Evolutionary conservation across 2,888 invertebrate genomes (phyloP), one percentile per base, ranked within the genome.

Genomic region (Tetranychus truncatus): DNA sequence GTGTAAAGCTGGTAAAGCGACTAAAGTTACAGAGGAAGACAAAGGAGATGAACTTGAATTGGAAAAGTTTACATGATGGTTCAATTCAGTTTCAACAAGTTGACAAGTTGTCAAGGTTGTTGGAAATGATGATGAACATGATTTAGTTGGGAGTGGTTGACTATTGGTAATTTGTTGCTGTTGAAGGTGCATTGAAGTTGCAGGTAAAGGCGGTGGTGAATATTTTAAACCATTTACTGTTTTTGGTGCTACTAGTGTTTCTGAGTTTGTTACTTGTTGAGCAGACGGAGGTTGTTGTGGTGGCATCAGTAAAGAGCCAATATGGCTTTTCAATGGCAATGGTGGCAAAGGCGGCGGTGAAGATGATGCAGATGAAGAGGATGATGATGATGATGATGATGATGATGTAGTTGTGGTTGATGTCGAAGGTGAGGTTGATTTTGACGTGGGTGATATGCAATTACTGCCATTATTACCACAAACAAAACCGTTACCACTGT

Each of bases 281-380:
- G 34, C 34, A 34, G 34, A 34, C 34, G 34, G 34, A 34, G 34
- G 34, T 34, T 34, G 34, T 34, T 34, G 34, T 34, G 34, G 34
- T 34, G 34, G 34, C 34, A 34, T 34, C 34, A 34, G 34, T 34
- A 34, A 34, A 34, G 3, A 34, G 34, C 34, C 34, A 34, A 34
- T 34, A 34, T 34, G 34, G 34, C 34, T 34, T 34, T 34, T 34
- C 34, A 34, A n/a, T 66, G 66, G 66, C n/a, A n/a, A n/a, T 18
- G n/a, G 66, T 66, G n/a, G 66, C 15, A n/a, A 15, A 18, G 66
- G 66, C 20, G 66, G 66, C 66, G 66, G 66, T 44, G 71, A 20
- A 71, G 71, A 71, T 34, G 71, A 21, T 18, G 71, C 18, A 66
- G n/a, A 44, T 71, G 71, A 71, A 21, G 71, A 20, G 71, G 71